Percentiles rank a stretch among this genome's conserved stretches.
phyloP scores from a whole-genome alignment of 2,113 vertebrate species.

The Muntiacus muntjak region DNA sequence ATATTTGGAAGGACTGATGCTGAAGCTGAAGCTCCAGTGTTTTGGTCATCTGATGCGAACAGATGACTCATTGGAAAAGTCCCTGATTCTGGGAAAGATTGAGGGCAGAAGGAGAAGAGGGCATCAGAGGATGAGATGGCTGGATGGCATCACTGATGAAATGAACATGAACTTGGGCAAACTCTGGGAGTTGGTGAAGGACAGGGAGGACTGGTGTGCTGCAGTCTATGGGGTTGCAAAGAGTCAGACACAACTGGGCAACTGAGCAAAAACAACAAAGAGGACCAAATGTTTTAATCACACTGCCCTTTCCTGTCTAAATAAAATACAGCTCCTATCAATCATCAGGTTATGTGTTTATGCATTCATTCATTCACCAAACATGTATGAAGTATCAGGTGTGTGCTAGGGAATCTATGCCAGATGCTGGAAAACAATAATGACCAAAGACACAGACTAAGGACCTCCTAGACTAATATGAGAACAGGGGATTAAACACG shows the following conservation, averaged over 20 bases:
- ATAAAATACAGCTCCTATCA: neutral
- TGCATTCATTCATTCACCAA: no score
- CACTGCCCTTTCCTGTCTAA: neutral
- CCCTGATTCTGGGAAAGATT: neutral
- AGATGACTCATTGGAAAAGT: neutral
- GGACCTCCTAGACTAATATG: no score
- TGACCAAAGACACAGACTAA: neutral
- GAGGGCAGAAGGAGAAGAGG: neutral
- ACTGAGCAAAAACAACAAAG: neutral
- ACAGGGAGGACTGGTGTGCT: neutral
- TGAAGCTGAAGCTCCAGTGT: neutral
- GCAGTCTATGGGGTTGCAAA: neutral
- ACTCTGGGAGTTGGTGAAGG: neutral
- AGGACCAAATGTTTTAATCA: neutral
- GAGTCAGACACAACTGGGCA: neutral
- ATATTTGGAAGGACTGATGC: neutral
- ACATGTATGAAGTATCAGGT: accelerated
- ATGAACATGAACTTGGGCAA: neutral
- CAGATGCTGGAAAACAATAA: neutral
- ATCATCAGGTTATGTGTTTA: accelerated
- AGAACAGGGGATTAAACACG: accelerated
- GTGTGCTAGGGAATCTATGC: neutral
- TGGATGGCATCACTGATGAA: neutral
- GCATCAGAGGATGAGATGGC: neutral
- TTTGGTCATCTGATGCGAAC: neutral